phyloP scores from a whole-genome alignment of 2,797 vertebrate species.

The Bradypus variegatus region DNA sequence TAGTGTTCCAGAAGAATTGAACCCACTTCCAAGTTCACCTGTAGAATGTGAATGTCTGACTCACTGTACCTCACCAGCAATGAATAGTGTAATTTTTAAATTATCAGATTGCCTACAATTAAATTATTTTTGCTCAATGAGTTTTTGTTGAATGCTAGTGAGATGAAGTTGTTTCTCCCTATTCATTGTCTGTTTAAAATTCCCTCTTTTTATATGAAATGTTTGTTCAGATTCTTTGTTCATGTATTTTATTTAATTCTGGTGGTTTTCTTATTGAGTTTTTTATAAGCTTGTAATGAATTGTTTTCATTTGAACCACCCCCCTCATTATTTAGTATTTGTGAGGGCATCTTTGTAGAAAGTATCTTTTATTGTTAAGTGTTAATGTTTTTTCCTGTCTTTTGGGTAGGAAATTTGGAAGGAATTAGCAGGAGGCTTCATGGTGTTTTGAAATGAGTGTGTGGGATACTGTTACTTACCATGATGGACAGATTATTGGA shows the following conservation, averaged over 20 bases:
- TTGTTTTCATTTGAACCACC: neutral
- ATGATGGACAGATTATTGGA: neutral
- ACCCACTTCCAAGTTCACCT: neutral
- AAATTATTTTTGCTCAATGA: neutral
- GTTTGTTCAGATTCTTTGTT: neutral
- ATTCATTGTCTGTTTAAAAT: neutral
- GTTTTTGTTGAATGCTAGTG: neutral
- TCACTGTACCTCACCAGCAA: neutral
- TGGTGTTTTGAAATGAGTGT: neutral
- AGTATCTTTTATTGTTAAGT: neutral
- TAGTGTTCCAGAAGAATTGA: neutral
- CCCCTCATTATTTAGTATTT: neutral
- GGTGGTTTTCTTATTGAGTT: neutral
- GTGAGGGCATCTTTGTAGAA: neutral
- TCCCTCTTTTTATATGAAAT: neutral
- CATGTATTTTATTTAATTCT: neutral
- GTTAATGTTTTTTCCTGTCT: neutral
- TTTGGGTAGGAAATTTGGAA: neutral
- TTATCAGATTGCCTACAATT: neutral
- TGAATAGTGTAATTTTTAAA: neutral
- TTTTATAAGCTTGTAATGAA: neutral
- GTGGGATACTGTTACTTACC: neutral
- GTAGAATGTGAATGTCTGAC: neutral
- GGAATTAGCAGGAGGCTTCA: neutral
- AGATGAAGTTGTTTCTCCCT: conserved; percentile 1